phyloP scores from a whole-genome alignment of 2,113 vertebrate species.

The Protobothrops mucrosquamatus region DNA sequence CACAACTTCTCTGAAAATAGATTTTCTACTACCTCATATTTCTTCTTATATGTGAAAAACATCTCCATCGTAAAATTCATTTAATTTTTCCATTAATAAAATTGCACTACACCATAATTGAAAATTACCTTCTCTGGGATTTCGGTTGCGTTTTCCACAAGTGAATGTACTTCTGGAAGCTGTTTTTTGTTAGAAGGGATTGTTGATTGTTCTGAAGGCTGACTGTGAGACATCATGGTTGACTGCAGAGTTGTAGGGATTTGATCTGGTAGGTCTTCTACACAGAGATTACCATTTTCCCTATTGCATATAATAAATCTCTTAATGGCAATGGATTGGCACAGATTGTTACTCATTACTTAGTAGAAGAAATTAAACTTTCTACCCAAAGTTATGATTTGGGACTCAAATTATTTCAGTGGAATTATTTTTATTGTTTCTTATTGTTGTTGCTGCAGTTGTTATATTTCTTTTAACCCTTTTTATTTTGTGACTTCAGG shows the following conservation, averaged over 20 bases:
- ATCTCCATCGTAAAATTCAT: neutral
- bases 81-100: neutral
- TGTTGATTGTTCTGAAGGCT: neutral
- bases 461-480: neutral
- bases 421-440: neutral
- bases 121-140: neutral
- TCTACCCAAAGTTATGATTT: neutral
- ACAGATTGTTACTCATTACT: neutral
- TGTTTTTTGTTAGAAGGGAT: neutral
- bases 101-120: neutral
- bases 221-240: constrained; percentile 8
- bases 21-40: neutral
- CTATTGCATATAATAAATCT: constrained; percentile 37
- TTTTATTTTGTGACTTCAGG: neutral
- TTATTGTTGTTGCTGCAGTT: neutral
- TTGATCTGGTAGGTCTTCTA: constrained; percentile 34
- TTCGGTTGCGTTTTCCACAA: neutral
- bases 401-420: neutral
- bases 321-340: neutral
- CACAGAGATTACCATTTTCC: constrained; percentile 39
- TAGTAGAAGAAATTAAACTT: neutral
- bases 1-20: neutral
- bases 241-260: neutral
- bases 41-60: neutral
- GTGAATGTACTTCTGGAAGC: neutral